A percentile compares a stretch with the other conserved stretches of the same genome.
These are phyloP conservation scores for Andrena camellia DNA, from an alignment of 2,888 invertebrate genomes.

Conservation along the genomic window DNA sequence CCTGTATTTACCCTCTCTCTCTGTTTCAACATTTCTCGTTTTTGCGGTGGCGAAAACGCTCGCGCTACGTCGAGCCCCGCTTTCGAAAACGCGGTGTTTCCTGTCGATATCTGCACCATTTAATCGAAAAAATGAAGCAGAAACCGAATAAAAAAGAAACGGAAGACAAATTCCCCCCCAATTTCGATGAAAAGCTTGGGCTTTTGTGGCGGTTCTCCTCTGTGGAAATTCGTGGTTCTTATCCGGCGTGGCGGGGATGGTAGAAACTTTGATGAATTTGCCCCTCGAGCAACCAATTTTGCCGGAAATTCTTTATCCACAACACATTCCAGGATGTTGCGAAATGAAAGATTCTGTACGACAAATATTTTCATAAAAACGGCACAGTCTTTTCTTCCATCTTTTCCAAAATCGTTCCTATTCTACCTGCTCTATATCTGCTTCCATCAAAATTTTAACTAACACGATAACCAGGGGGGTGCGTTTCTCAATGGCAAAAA, in stretches of 20 bases:
- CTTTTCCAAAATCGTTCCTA: no score
- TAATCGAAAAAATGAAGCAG: constrained; percentile 47
- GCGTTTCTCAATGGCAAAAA: no score
- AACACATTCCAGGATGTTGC: neutral
- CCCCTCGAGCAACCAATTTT: neutral
- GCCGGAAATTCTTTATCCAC: neutral
- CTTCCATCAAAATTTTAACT: no score
- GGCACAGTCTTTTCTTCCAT: no score
- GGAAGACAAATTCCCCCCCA: constrained; percentile 14
- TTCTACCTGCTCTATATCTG: no score
- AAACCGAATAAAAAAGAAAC: constrained; percentile 12
- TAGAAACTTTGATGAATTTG: neutral
- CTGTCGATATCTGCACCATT: constrained; percentile 54
- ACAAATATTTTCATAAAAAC: neutral
- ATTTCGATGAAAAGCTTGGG: constrained; percentile 38
- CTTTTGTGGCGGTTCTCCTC: constrained; percentile 13
- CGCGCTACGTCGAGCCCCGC: constrained; percentile 28
- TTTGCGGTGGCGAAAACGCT: constrained; percentile 43
- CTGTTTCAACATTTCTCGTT: constrained; percentile 40
- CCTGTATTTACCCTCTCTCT: constrained; percentile 34
- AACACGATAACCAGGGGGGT: no score
- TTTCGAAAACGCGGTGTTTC: constrained; percentile 52
- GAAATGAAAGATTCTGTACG: neutral
- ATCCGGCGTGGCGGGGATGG: neutral
- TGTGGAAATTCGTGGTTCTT: constrained; percentile 43